Conservation (phyloP, 2,888 invertebrate species). For the Spisula subtruncata region DNA sequence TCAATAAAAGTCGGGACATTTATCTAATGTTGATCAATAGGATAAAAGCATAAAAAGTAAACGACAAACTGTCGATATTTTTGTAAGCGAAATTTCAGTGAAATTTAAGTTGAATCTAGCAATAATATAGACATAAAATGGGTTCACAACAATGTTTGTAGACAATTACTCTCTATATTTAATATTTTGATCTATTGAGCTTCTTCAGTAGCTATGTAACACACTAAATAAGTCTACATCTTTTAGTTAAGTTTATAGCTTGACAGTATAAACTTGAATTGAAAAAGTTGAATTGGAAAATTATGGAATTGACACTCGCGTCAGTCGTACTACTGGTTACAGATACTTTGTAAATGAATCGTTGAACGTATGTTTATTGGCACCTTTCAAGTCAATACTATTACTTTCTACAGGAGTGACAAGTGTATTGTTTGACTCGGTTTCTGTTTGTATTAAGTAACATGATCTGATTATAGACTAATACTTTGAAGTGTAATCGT, state of each 20-base stretch:
- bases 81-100: not conserved
- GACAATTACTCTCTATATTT: no score
- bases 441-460: not conserved
- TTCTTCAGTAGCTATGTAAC: no score
- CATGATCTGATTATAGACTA: slow-evolving; percentile 26
- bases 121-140: no score
- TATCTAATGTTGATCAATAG: not conserved
- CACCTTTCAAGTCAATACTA: not conserved
- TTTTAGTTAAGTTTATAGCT: no score
- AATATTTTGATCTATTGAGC: no score
- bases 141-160: no score
- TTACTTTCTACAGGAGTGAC: not conserved
- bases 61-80: not conserved
- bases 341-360: not conserved
- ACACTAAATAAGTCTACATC: no score
- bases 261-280: no score
- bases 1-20: slow-evolving; percentile 16
- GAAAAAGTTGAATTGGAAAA: not conserved
- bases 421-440: slow-evolving; percentile 5
- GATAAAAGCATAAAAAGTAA: not conserved
- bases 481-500: slow-evolving; percentile 20
- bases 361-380: not conserved
- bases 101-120: not conserved
- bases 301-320: not conserved
- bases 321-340: not conserved